Conservation (phyloP, 2,113 vertebrate genomes). For the Platycercus adscitus region DNA sequence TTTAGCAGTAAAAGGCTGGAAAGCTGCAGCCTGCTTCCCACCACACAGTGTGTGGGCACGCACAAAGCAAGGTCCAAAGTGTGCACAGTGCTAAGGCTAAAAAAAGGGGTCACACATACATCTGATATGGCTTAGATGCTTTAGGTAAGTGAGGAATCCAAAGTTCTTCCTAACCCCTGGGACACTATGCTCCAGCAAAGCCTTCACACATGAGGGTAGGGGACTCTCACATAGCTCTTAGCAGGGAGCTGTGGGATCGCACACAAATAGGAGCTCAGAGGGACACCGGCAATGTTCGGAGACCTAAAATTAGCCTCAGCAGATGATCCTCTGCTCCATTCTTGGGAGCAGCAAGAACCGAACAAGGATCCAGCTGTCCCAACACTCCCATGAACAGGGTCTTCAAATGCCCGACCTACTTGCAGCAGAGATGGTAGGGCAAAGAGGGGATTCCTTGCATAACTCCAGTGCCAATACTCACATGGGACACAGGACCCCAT, state of each 20-base stretch:
- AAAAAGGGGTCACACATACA: not conserved
- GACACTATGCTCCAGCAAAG: not conserved
- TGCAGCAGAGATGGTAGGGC: not conserved
- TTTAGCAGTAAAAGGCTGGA: not conserved
- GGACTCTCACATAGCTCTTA: not conserved
- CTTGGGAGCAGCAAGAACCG: not conserved
- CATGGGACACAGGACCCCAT: not conserved
- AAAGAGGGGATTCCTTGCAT: not conserved
- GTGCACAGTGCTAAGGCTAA: not conserved
- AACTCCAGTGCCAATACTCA: not conserved
- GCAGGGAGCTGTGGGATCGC: not conserved
- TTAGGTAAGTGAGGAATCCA: not conserved
- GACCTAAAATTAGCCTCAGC: constrained; percentile 52
- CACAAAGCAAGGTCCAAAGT: not conserved
- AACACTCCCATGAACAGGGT: constrained; percentile 8
- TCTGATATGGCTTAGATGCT: not conserved
- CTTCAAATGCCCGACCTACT: not conserved
- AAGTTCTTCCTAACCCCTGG: not conserved
- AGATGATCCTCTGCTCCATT: constrained; percentile 40
- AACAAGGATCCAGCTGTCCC: constrained; percentile 54
- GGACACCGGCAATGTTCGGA: not conserved
- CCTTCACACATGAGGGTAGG: not conserved
- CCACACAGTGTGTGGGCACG: accelerated
- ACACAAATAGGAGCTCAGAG: not conserved
- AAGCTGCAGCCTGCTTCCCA: not conserved